Base-by-base conservation (phyloP, 2,797 vertebrate genomes). In the Thripadectes ignobilis region DNA sequence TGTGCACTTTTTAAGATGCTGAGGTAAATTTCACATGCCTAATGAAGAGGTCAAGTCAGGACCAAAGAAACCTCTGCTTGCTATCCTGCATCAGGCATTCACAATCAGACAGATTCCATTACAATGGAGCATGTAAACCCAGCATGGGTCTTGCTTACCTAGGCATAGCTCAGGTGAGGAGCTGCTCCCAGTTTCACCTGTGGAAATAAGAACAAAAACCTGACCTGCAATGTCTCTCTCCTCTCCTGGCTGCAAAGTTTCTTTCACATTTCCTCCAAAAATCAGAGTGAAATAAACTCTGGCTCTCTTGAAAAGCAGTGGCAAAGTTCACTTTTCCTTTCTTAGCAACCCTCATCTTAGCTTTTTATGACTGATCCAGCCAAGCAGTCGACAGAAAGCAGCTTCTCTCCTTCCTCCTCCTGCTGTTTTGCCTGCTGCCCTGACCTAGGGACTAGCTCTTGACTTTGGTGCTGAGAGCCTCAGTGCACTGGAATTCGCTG, bases 401-500 rank as follows among this genome's bases (percentile, higher is more conserved):
- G 65, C 55, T 80, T 36, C 4, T 66, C 41, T 82, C 38, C 46
- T 79, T 45, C 58, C 48, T 78, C 17, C 57, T 92, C 4, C 72
- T 86, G 48, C 41, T 4, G 12, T 57, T 80, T 67, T 51, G 29
- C 41, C 34, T 90, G 65, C 80, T 77, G 76, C 76, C 54, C 79
- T 95, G 93, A 94, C 92, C 88, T 94, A 92, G 62, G 69, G 36
- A 72, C 29, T 57, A 51, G 59, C 85, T 91, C 89, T 74, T 93
- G 79, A 92, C 92, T 96, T 92, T 93, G 65, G 76, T 96, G 82
- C 76, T 0, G 48, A 95, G 88, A 68, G 72, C 69, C 75, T 85
- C 91, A 57, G 77, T 71, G 73, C 0, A 0, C 86, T 94, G 96
- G 95, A 96, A 97, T 96, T 93, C 65, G 89, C 95, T 93, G 94